Base-by-base conservation (phyloP, 92 coral and sea anemone species). In the Muricea muricata region DNA sequence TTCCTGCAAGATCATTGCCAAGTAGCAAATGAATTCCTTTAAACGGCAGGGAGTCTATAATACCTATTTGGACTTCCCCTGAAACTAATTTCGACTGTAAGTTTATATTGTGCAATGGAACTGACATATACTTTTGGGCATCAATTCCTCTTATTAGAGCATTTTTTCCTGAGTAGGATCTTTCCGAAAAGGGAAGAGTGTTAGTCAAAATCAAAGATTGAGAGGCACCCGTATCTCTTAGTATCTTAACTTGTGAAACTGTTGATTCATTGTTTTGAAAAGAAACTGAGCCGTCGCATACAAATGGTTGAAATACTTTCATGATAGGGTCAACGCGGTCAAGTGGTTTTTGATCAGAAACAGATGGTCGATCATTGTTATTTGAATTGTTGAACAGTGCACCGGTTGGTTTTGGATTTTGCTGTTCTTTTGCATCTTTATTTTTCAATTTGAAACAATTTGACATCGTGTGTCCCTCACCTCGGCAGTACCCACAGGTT, bases 71-170 rank as follows among this genome's bases (percentile, higher is more conserved):
- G n/a, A n/a, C n/a, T n/a, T n/a, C n/a, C n/a, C n/a, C n/a, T n/a
- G n/a, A n/a, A n/a, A n/a, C n/a, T n/a, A n/a, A n/a, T 7, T 7
- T 7, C 50, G 50, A 14, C 8, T 7, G 14, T 7, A 14, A 42
- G 50, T 42, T 14, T 42, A 42, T 42, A 42, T 7, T 14, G 50
- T 14, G 8, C 7, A 42, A 7, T 10, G 6, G 20, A 55, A 55
- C 24, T 24, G 75, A 68, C 7, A 25, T 3, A 66, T 76, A 29
- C 18, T 76, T 66, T 10, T 15, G 5, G 9, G 50, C 37, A 47
- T 47, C 56, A 21, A 88, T 30, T 20, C 91, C 91, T 35, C 58
- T 83, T 74, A 82, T 75, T 14, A 88, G 65, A 31, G 78, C 91
- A 60, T 37, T 83, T 1, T 61, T 37, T 3, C 81, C 84, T 24